These are phyloP conservation scores for Troides oblongomaculatus DNA, from an alignment of 2,888 invertebrate genomes.

Conservation along the genomic window DNA sequence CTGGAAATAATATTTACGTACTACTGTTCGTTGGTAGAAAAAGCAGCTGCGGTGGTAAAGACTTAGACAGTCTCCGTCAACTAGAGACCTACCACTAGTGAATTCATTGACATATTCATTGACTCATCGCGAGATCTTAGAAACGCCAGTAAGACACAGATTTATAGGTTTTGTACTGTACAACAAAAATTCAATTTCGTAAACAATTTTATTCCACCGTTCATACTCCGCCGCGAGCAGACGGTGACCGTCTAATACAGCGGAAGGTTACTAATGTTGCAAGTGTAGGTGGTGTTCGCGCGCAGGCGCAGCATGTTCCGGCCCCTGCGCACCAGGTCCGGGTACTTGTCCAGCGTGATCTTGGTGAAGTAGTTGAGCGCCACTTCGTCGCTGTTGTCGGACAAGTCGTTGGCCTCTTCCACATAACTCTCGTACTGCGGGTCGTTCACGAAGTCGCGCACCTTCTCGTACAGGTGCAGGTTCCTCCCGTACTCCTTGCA, in stretches of 20 bases:
- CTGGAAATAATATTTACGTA: too few relatives aligned
- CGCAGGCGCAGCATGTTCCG: not conserved
- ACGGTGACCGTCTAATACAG: not conserved
- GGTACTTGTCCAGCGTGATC: not conserved
- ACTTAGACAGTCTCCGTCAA: too few relatives aligned
- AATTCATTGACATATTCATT: too few relatives aligned
- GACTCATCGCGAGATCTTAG: too few relatives aligned
- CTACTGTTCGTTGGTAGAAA: too few relatives aligned
- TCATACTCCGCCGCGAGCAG: too few relatives aligned
- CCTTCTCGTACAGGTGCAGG: not conserved
- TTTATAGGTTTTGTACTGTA: too few relatives aligned
- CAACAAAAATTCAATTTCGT: too few relatives aligned
- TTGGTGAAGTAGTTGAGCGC: not conserved
- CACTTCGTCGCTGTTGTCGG: not conserved
- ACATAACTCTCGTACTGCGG: not conserved
- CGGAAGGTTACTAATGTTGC: not conserved
- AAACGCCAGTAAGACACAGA: too few relatives aligned
- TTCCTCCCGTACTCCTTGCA: constrained; percentile 14
- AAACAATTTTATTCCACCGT: too few relatives aligned
- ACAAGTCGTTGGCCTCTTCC: not conserved
- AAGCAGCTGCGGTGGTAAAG: too few relatives aligned
- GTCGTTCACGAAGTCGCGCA: not conserved
- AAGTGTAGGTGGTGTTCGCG: not conserved
- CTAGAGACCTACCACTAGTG: too few relatives aligned
- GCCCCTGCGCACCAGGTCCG: not conserved